Base-by-base conservation (phyloP, 2,797 vertebrate genomes). In the Craterocephalus amniculus region DNA sequence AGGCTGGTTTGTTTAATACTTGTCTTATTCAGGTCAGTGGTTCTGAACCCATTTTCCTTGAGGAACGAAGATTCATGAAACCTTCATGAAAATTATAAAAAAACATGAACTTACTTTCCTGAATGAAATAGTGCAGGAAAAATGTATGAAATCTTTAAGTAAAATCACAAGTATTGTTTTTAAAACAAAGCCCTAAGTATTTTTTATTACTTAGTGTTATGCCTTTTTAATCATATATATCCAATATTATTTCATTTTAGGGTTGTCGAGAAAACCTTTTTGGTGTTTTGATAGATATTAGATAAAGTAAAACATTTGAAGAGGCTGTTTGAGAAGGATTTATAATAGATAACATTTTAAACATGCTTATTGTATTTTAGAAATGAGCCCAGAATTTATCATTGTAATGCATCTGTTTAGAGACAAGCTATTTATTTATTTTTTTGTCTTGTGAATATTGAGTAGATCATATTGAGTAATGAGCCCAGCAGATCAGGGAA, bases 281-380 rank as follows among this genome's bases (percentile, higher is more conserved):
- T 55, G 4, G 0, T 18, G n/a, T 27, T 49, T 63, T 56, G 7
- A 13, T 51, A 34, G 51, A 60, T 51, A 6, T 66, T 31, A 38
- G 6, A 52, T 6, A 18, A 27, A 24, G 16, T 14, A 20, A 45
- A 16, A 7, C 52, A 51, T 65, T 74, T 65, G 31, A 54, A 74
- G 24, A 24, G n/a, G 4, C 16, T 1, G 6, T 18, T 61, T 13
- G 31, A 34, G 40, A 36, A 7, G 29, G 40, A 1, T 5, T 34
- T 9, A 61, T 60, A 52, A 54, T 6, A 68, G 29, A 55, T 36
- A 8, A 51, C 27, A 58, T 32, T 5, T 2, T 40, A 10, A 9
- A 62, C 48, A 40, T 32, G 57, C n/a, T 51, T 1, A 29, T 6
- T 29, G 49, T 24, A 54, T 31, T 55, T 55, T 18, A 55, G 6